A percentile compares a stretch with the other conserved stretches of the same genome.
phyloP scores from a whole-genome alignment of 53 echinoderm and acorn worm genomes.

The Luidia sarsii region DNA sequence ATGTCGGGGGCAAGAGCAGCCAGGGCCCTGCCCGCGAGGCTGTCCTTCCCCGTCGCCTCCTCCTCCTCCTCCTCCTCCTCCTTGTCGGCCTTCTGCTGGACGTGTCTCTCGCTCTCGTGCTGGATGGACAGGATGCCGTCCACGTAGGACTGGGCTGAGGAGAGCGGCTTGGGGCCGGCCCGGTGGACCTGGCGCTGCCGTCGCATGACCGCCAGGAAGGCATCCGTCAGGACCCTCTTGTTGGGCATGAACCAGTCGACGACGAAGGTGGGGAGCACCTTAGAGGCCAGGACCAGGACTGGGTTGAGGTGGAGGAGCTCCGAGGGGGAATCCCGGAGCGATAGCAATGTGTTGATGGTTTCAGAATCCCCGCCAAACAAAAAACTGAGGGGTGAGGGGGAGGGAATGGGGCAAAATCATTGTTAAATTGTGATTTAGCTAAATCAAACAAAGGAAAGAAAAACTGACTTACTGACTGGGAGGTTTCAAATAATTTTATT shows the following conservation, averaged over 20 bases:
- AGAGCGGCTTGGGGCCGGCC: background rate
- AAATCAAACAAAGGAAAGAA: too few relatives aligned
- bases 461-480: too few relatives aligned
- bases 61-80: background rate
- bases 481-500: too few relatives aligned
- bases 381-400: too few relatives aligned
- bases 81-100: background rate
- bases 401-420: too few relatives aligned
- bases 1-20: conserved; percentile 20
- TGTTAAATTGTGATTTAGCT: too few relatives aligned
- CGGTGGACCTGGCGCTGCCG: background rate
- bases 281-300: conserved; percentile 25
- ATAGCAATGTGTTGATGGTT: too few relatives aligned
- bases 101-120: background rate
- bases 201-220: background rate
- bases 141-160: background rate
- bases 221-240: background rate
- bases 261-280: background rate
- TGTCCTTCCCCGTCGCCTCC: background rate
- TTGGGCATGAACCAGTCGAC: background rate
- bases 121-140: conserved; percentile 23
- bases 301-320: conserved; percentile 12
- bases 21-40: background rate
- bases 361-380: conserved; percentile 2
- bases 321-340: conserved; percentile 17